These are phyloP conservation scores for Salmo trutta DNA, from an alignment of 2,797 vertebrate species.

Conservation along the genomic window DNA sequence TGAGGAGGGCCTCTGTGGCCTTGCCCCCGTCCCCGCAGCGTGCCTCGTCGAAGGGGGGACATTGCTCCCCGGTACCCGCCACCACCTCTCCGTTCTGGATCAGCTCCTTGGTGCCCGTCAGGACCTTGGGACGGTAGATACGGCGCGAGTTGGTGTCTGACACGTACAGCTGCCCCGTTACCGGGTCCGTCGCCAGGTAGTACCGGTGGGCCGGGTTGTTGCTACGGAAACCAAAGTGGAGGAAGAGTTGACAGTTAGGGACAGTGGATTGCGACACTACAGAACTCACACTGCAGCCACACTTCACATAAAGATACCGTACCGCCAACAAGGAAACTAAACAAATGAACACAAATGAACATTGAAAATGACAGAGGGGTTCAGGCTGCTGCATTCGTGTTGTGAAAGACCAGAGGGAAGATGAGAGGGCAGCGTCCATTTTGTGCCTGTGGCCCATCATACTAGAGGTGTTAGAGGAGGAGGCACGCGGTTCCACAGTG, in stretches of 20 bases:
- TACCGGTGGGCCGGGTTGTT: conserved; percentile 97
- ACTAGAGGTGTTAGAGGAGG: background rate
- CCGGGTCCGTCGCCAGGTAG: conserved; percentile 92
- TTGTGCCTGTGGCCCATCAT: background rate
- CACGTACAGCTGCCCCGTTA: conserved; percentile 91
- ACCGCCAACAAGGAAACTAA: background rate
- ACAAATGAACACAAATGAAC: background rate
- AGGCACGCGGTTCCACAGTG: background rate
- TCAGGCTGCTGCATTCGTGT: background rate
- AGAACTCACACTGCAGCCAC: background rate
- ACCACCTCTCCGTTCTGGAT: conserved; percentile 90
- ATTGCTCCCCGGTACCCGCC: conserved; percentile 95
- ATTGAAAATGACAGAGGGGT: background rate
- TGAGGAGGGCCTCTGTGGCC: conserved; percentile 90
- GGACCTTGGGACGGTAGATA: conserved; percentile 90
- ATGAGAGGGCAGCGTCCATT: background rate
- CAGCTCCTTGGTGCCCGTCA: conserved; percentile 87
- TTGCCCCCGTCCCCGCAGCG: conserved; percentile 96
- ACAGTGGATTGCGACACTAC: background rate
- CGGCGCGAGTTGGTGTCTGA: conserved; percentile 94
- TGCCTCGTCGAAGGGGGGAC: conserved; percentile 94
- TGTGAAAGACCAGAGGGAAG: background rate
- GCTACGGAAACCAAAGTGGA: conserved; percentile 66
- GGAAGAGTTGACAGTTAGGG: background rate
- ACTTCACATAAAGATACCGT: background rate